phyloP scores from a whole-genome alignment of 2,888 invertebrate genomes.

The Hydroisotoma schaefferi region DNA sequence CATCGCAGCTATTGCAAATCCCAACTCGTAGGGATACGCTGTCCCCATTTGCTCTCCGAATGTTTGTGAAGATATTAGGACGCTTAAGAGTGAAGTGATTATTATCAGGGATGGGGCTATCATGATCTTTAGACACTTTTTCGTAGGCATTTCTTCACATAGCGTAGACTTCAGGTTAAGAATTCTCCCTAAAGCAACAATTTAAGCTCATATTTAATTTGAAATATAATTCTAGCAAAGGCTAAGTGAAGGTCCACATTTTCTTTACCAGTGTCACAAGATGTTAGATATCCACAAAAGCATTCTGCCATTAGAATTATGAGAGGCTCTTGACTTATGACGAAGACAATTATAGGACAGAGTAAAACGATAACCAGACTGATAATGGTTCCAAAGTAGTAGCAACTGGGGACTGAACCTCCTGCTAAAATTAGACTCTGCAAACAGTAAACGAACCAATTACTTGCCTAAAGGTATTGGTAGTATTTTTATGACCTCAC shows the following conservation, averaged over 20 bases:
- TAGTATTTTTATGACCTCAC: slow-evolving; percentile 15
- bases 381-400: slow-evolving; percentile 39
- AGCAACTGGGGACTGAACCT: slow-evolving; percentile 36
- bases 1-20: background rate
- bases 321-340: slow-evolving; percentile 31
- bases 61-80: slow-evolving; percentile 9
- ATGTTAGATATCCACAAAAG: slow-evolving; percentile 40
- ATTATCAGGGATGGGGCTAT: slow-evolving; percentile 34
- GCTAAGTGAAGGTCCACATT: background rate
- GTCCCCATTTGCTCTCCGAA: background rate
- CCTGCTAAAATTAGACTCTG: slow-evolving; percentile 29
- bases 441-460: background rate
- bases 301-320: slow-evolving; percentile 37
- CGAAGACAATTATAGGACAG: slow-evolving; percentile 35
- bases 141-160: slow-evolving; percentile 43
- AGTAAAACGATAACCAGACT: slow-evolving; percentile 29
- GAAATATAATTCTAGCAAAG: background rate
- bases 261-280: slow-evolving; percentile 40
- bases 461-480: background rate
- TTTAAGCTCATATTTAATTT: background rate
- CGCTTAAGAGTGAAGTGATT: slow-evolving; percentile 17
- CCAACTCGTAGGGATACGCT: too few species aligned
- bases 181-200: slow-evolving; percentile 24
- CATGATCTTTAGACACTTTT: slow-evolving; percentile 32
- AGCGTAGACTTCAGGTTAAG: slow-evolving; percentile 36